Evolutionary conservation across 1,140 invertebrate genomes (phyloP), one percentile per base, ranked within the genome.

Genomic region (Drosophila busckii): DNA sequence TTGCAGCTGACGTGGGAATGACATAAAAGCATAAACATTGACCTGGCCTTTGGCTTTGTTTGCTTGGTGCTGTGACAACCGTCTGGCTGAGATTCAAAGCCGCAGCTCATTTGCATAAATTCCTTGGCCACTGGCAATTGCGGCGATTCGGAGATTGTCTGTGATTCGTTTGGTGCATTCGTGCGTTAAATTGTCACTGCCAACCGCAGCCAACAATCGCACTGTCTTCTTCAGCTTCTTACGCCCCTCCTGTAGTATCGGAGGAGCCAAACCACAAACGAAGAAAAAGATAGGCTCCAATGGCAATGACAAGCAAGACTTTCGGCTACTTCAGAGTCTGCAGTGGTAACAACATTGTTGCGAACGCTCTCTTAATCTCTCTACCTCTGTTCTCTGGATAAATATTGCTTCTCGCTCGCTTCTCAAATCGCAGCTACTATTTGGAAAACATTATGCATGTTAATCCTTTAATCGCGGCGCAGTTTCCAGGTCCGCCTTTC

Each of bases 381-480:
- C 23, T 37, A 7, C 8, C 7, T 0, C 10, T 12, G 23, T n/a
- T 32, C 12, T 28, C 7, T 25, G 20, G 17, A 2, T 13, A 13
- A 25, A 10, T 23, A 1, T 25, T 6, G 0, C 4, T 10, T 3
- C 7, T 17, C 12, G 7, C 17, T 17, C 48, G 34, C 13, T 23
- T 28, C 8, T 55, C 32, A 60, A 4, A 2, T 17, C 6, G 28
- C 16, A 4, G 7, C 38, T 35, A 58, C 35, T 62, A 65, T 78
- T 80, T 82, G 68, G 73, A 60, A 80, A 80, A 80, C 80, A 80
- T 80, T 80, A 80, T 80, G 73, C 69, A 65, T 59, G 38, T 53
- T 80, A 80, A 80, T 82, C 73, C 69, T 71, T 75, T 80, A 80
- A 80, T 82, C 73, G 65, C 75, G 50, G 19, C 42, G 56, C 42